Evolutionary conservation across 1,140 invertebrate species (phyloP), one percentile per base, ranked within the genome.

Genomic region (Hycleus phaleratus): DNA sequence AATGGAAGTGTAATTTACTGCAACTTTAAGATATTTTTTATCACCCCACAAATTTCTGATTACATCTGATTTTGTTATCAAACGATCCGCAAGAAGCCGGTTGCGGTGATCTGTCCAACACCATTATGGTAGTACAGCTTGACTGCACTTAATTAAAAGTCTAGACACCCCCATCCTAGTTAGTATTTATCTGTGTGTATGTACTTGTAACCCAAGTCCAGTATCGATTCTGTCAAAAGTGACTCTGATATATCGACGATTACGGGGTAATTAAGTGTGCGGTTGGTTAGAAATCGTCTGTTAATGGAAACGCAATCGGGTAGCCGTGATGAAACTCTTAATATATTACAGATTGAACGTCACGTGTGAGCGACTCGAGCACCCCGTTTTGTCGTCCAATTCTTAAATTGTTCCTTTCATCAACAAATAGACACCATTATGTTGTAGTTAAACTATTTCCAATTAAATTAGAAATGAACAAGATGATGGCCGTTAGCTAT

Each of bases 271-370:
- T 58, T 61, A 61, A 61, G 60, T 61, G 59, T 48, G 32, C 51
- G 46, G 58, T 49, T 55, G 48, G 48, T 44, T 18, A 54, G 58
- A 47, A 60, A 47, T 58, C 57, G 48, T 58, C 42, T 48, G 50
- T 62, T 62, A 62, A 62, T 59, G 57, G 56, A 55, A 59, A 56
- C 51, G 57, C 56, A 53, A 62, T 62, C 54, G 57, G 48, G 47
- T 59, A 45, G 61, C 61, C 61, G 57, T 62, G 61, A 59, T 62
- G 61, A 53, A 62, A 62, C 61, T 62, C 56, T 62, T 62, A 62
- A 62, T 62, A 62, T 56, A 62, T 62, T 62, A 62, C 61, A 56
- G 59, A 62, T 62, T 62, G 59, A 62, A 62, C 57, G 53, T 56
- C 61, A 58, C 55, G 53, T 56, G 57, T 59, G 46, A 56, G 52